These are phyloP conservation scores for Trialeurodes vaporariorum DNA, from an alignment of 1,140 invertebrate genomes.

Conservation along the genomic window DNA sequence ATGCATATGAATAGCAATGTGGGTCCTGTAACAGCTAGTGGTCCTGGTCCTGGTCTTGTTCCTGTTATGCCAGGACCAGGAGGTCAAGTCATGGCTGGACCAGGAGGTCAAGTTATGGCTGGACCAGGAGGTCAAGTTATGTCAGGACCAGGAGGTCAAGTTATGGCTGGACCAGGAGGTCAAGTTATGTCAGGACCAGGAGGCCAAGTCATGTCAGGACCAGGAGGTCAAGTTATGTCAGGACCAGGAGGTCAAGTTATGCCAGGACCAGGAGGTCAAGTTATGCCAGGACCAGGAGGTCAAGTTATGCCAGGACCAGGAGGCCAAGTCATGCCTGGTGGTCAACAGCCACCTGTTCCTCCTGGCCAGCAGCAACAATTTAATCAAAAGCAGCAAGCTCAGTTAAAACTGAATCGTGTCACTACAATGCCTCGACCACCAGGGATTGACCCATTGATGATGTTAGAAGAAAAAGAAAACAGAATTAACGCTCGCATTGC, in stretches of 20 bases:
- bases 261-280: too few species aligned
- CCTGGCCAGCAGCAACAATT: slow-evolving; percentile 32
- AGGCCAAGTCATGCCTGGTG: slow-evolving; percentile 29
- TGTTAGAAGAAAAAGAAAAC: slow-evolving; percentile 91
- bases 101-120: neutral
- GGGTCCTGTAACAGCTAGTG: neutral
- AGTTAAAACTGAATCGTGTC: slow-evolving; percentile 58
- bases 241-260: neutral
- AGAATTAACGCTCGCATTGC: slow-evolving; percentile 70
- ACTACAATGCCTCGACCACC: slow-evolving; percentile 79
- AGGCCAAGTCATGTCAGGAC: neutral
- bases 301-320: slow-evolving; percentile 13
- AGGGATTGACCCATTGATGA: slow-evolving; percentile 83
- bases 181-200: neutral
- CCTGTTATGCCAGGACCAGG: neutral
- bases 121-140: neutral
- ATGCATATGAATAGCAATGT: neutral
- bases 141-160: neutral
- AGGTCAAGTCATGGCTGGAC: neutral
- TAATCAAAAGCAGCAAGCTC: slow-evolving; percentile 41
- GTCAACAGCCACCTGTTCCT: slow-evolving; percentile 18
- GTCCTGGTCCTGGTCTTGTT: neutral
- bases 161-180: neutral
- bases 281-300: neutral
- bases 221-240: neutral